phyloP scores from a whole-genome alignment of 2,797 vertebrate species.

The Artibeus jamaicensis region DNA sequence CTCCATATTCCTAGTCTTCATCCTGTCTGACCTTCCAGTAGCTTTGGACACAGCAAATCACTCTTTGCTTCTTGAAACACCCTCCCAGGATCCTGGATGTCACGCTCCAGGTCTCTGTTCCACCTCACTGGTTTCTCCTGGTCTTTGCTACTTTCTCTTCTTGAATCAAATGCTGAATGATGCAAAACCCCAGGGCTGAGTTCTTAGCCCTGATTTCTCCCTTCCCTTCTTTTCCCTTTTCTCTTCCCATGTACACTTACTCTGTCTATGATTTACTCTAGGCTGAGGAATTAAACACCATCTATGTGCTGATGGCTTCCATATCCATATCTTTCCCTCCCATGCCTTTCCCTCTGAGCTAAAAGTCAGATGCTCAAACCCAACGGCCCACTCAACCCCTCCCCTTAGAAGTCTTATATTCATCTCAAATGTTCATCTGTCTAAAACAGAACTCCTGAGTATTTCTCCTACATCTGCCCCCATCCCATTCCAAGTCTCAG shows the following conservation, averaged over 20 bases:
- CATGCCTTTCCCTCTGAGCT: background rate
- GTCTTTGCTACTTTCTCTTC: background rate
- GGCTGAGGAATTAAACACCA: no score
- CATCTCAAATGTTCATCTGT: no score
- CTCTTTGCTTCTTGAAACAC: background rate
- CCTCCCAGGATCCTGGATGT: background rate
- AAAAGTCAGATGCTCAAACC: background rate
- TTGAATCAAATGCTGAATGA: background rate
- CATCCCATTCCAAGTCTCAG: background rate
- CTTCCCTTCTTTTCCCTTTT: background rate
- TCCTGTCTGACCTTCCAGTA: no score
- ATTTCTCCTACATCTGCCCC: background rate
- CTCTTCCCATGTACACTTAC: background rate
- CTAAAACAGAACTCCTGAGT: background rate
- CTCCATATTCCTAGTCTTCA: background rate
- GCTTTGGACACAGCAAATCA: background rate
- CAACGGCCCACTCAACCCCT: background rate
- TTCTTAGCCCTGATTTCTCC: background rate
- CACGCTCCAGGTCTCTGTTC: accelerated
- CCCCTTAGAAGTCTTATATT: background rate
- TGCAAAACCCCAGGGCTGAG: background rate
- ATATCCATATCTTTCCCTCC: background rate
- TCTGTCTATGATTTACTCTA: background rate
- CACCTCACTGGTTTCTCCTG: no score
- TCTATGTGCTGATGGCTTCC: accelerated